Base-by-base conservation (phyloP, 2,888 invertebrate species). In the Ptilodon capucinus region DNA sequence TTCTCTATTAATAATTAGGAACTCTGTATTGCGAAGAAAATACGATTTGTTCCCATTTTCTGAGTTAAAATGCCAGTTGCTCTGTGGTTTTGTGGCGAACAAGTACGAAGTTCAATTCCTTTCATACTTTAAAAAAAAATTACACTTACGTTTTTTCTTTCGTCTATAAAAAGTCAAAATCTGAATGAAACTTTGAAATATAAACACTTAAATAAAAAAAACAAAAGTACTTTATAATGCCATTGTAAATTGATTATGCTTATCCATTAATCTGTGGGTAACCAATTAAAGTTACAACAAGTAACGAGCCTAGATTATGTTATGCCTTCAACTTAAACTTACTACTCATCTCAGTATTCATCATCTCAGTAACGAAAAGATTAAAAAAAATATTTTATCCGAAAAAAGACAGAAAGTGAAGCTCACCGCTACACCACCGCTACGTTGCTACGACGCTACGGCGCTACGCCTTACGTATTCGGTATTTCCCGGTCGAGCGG, bases 1-100 rank as follows among this genome's bases (percentile, higher is more conserved):
- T 85, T 75, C 81, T 71, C 71, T 83, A 79, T 82, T 84, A 82
- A 81, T 84, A 84, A 84, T 84, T 79, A 81, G 70, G 71, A 66
- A 66, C 34, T 63, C 74, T 68, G 55, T 71, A 68, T 66, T 72
- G 72, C 76, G 76, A 47, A 65, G 51, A 48, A 67, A 74, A 82
- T 75, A 69, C 75, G 80, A 84, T 84, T 82, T 76, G 69, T 78
- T 72, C 65, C 60, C 60, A 76, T 74, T 77, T 74, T 64, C 67
- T 60, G 67, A 67, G 70, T 73, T 48, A 23, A 42, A 8, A 2
- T n/a, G n/a, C 23, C 7, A 35, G 8, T 0, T 14, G 59, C 11
- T 40, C 13, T 4, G 53, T 39, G n/a, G 50, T 55, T 52, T 35
- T 4, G 17, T 16, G 8, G 40, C 8, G 0, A 0, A 1, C 0